Evolutionary conservation across 2,797 vertebrate genomes (phyloP).

Genomic region (Tiaroga cobitis): DNA sequence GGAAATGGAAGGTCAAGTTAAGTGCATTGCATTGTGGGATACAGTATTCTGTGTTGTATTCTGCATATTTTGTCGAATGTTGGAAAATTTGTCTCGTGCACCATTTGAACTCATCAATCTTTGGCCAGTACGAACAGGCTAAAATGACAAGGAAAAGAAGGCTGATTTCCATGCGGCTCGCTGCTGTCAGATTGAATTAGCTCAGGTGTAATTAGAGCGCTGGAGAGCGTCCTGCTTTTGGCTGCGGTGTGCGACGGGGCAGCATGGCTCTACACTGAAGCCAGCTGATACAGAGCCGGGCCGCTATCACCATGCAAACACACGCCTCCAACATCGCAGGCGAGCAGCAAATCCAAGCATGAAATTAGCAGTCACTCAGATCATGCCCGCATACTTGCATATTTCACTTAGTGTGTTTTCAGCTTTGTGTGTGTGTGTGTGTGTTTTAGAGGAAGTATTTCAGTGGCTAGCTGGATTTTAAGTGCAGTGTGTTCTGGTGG

Average conservation of each 20-base stretch:
- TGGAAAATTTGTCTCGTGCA: not conserved
- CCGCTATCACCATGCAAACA: constrained; percentile 61
- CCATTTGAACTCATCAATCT: not conserved
- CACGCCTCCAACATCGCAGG: constrained; percentile 51
- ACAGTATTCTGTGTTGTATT: not conserved
- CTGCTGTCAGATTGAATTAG: constrained; percentile 73
- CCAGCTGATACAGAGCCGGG: constrained; percentile 60
- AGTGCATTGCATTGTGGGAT: not conserved
- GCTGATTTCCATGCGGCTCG: constrained; percentile 70
- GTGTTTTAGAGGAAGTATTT: constrained; percentile 21
- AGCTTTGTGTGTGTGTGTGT: constrained; percentile 32
- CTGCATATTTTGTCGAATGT: not conserved
- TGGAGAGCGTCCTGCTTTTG: constrained; percentile 61
- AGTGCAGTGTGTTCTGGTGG: not conserved
- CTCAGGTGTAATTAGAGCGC: constrained; percentile 71
- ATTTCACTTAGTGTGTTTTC: constrained; percentile 55
- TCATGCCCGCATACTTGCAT: constrained; percentile 57
- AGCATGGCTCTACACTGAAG: constrained; percentile 57
- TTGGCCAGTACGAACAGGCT: not conserved
- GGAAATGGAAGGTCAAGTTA: not conserved
- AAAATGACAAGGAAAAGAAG: constrained; percentile 11
- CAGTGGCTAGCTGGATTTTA: not conserved
- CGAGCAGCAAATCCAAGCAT: constrained; percentile 58
- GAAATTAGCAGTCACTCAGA: constrained; percentile 61
- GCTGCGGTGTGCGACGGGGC: constrained; percentile 60